Conservation (phyloP, 1,140 invertebrate genomes). For the Scylla paramamosain region DNA sequence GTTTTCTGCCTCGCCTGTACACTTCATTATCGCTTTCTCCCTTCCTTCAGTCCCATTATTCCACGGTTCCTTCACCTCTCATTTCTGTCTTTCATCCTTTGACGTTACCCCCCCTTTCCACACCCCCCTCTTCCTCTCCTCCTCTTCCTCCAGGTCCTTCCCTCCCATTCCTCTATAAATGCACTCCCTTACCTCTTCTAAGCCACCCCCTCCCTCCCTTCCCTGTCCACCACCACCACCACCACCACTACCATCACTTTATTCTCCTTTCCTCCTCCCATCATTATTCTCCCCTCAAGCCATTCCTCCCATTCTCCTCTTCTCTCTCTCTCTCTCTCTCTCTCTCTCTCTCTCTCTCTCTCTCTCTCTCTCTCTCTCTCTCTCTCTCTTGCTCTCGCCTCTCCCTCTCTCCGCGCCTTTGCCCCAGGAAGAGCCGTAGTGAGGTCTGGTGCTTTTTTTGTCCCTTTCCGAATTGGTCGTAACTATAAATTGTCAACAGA, state of each 20-base stretch:
- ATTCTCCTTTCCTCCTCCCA: not conserved
- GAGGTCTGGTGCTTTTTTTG: not conserved
- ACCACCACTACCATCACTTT: not conserved
- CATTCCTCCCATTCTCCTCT: not conserved
- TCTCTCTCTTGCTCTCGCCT: too few species aligned
- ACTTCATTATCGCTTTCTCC: not conserved
- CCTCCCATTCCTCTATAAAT: too few species aligned
- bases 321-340: not conserved
- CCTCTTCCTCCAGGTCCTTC: not conserved
- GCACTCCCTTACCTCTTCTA: not conserved
- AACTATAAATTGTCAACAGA: constrained; percentile 24
- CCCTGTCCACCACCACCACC: not conserved
- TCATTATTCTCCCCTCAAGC: constrained; percentile 11
- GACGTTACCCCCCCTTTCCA: not conserved
- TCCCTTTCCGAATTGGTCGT: not conserved
- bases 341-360: not conserved
- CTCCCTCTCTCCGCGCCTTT: not conserved
- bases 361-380: too few species aligned
- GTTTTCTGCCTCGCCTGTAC: not conserved
- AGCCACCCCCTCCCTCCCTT: not conserved
- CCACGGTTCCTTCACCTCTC: not conserved
- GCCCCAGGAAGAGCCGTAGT: not conserved
- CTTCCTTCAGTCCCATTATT: not conserved
- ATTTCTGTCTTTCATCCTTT: not conserved
- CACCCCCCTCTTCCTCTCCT: not conserved